Evolutionary conservation across 2,888 invertebrate genomes (phyloP).

Genomic region (Frankliniella intonsa): DNA sequence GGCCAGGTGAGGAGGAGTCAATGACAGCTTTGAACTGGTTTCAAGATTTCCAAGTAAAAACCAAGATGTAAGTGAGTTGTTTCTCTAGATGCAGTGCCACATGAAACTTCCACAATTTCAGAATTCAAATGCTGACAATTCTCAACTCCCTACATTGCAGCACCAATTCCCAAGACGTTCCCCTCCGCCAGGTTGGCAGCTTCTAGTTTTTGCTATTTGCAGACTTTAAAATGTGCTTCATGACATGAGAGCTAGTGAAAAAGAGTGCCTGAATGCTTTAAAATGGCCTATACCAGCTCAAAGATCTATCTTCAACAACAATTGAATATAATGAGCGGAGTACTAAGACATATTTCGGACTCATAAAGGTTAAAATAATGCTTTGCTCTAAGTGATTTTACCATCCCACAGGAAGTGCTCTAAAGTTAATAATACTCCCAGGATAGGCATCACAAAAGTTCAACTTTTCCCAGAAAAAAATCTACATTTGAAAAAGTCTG

Average conservation of each 20-base stretch:
- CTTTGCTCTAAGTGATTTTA: background rate
- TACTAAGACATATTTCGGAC: background rate
- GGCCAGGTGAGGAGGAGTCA: background rate
- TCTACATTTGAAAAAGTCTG: too few relatives aligned
- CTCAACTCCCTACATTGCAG: background rate
- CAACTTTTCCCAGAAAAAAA: too few relatives aligned
- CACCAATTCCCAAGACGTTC: background rate
- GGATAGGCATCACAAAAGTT: too few relatives aligned
- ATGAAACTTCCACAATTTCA: background rate
- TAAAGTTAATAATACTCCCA: too few relatives aligned
- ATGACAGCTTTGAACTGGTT: conserved; percentile 6
- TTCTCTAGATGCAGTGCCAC: background rate
- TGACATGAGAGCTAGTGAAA: too few relatives aligned
- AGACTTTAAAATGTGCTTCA: too few relatives aligned
- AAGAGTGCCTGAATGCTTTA: too few relatives aligned
- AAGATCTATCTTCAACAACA: too few relatives aligned
- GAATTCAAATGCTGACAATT: background rate
- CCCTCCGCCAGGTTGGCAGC: background rate
- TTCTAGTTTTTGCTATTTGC: too few relatives aligned
- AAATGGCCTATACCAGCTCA: too few relatives aligned
- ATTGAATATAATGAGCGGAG: too few relatives aligned
- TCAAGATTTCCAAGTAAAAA: background rate
- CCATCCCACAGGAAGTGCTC: too few relatives aligned
- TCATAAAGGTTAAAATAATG: background rate
- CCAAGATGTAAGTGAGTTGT: background rate